phyloP scores from a whole-genome alignment of 2,888 invertebrate species.

The Epinotia bilunana region DNA sequence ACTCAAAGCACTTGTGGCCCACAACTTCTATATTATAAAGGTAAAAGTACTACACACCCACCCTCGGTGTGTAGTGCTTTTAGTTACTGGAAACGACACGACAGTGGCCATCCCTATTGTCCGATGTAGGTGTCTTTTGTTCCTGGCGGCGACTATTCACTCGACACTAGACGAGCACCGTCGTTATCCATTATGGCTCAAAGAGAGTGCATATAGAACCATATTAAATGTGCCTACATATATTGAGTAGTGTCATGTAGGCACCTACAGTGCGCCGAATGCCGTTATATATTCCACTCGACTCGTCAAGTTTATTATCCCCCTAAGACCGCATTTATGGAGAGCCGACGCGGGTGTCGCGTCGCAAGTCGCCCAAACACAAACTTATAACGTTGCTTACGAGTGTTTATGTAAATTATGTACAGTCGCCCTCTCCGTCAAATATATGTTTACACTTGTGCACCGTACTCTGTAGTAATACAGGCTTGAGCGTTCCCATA shows the following conservation, averaged over 20 bases:
- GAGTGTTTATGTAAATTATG: no score
- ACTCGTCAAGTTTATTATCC: not conserved
- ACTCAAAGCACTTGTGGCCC: not conserved
- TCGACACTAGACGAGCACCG: slow-evolving; percentile 7
- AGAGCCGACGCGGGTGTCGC: no score
- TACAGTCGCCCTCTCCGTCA: no score
- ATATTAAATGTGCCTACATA: not conserved
- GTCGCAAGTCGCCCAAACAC: no score
- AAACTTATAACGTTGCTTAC: no score
- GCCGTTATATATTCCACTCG: not conserved
- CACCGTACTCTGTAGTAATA: no score
- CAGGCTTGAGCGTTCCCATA: no score
- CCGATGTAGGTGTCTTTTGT: slow-evolving; percentile 23
- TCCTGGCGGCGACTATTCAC: slow-evolving; percentile 10
- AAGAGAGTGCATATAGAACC: slow-evolving; percentile 6
- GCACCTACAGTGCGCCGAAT: not conserved
- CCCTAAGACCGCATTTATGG: not conserved
- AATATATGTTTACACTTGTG: no score
- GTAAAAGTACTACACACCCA: no score
- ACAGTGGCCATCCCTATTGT: slow-evolving; percentile 25
- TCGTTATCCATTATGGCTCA: slow-evolving; percentile 14
- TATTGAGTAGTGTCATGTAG: not conserved
- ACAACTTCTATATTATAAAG: slow-evolving; percentile 11
- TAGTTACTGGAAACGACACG: slow-evolving; percentile 18
- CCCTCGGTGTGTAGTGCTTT: not conserved